phyloP scores from a whole-genome alignment of 2,113 vertebrate species.

The Engraulis encrasicolus region DNA sequence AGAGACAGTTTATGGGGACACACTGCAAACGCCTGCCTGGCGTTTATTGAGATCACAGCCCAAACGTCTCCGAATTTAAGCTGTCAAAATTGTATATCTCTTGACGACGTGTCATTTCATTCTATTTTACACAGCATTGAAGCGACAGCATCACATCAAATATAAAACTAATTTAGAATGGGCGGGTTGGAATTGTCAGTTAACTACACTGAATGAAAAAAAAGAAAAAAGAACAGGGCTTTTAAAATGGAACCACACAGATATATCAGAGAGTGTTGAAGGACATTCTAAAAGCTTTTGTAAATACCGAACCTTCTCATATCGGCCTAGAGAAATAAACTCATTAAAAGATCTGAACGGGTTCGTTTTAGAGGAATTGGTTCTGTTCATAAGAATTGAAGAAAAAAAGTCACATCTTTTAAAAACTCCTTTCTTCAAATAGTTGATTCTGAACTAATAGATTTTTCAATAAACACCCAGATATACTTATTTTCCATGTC shows the following conservation, averaged over 20 bases:
- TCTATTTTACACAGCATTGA: neutral
- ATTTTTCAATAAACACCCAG: constrained; percentile 12
- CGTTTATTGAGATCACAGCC: constrained; percentile 16
- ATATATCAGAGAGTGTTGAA: no score
- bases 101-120: constrained; percentile 9
- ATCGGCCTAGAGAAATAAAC: neutral
- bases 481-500: neutral
- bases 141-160: neutral
- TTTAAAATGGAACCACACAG: neutral
- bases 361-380: neutral
- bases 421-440: neutral
- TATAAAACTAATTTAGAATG: neutral
- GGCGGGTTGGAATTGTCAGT: neutral
- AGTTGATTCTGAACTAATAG: constrained; percentile 2
- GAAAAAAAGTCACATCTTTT: no score
- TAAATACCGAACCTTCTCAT: neutral
- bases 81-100: constrained; percentile 24
- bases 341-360: no score
- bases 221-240: no score
- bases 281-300: no score
- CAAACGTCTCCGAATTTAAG: neutral
- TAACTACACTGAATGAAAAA: neutral
- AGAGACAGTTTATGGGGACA: constrained; percentile 8
- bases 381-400: no score
- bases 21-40: neutral